These are phyloP conservation scores for Acanthopagrus latus DNA, from an alignment of 2,797 vertebrate genomes.

Conservation along the genomic window DNA sequence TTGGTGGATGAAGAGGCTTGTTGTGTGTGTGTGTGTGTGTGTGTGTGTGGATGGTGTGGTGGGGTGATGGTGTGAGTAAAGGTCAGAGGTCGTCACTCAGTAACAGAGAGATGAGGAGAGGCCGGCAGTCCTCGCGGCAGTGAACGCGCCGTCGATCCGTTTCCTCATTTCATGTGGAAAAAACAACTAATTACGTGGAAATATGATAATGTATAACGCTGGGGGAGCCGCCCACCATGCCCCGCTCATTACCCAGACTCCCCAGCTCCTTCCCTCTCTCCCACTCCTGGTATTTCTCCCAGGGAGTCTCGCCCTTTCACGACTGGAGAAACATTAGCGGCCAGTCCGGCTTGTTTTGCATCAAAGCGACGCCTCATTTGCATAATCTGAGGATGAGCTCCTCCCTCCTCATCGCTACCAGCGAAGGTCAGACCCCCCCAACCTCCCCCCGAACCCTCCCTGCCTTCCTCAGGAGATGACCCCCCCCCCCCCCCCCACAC, in stretches of 20 bases:
- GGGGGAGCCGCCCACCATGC: constrained; percentile 73
- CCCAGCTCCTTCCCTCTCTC: constrained; percentile 35
- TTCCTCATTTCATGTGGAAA: constrained; percentile 99
- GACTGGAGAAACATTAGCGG: constrained; percentile 93
- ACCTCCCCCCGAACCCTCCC: background rate
- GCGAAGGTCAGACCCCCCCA: constrained; percentile 64
- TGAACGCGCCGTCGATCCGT: constrained; percentile 92
- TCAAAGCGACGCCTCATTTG: constrained; percentile 90
- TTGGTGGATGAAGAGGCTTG: background rate
- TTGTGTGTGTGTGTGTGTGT: background rate
- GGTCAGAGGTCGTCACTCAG: constrained; percentile 46
- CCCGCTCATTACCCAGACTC: constrained; percentile 62
- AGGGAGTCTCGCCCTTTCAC: constrained; percentile 97
- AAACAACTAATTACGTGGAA: constrained; percentile 99
- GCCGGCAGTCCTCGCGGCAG: constrained; percentile 79
- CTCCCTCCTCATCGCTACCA: constrained; percentile 73
- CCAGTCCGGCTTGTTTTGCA: constrained; percentile 92
- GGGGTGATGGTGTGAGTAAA: constrained; percentile 31
- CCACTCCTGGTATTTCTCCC: constrained; percentile 92
- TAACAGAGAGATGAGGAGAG: constrained; percentile 11
- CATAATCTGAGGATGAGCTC: constrained; percentile 93
- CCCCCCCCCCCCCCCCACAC: background rate
- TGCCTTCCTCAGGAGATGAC: constrained; percentile 41
- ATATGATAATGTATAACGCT: constrained; percentile 99
- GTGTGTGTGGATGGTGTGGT: background rate